phyloP scores from a whole-genome alignment of 2,797 vertebrate genomes.

The Eulemur coronatus region DNA sequence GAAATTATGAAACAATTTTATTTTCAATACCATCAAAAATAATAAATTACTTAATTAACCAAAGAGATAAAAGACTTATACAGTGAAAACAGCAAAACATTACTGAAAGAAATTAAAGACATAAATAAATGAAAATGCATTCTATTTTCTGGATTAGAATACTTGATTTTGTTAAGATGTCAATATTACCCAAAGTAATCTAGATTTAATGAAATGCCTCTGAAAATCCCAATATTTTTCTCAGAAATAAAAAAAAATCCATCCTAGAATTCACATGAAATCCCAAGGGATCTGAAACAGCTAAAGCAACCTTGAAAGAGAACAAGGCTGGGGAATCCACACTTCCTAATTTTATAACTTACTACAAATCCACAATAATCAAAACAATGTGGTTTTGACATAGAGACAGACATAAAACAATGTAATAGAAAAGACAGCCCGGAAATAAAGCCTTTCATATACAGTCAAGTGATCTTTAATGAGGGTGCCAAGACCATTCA shows the following conservation, averaged over 20 bases:
- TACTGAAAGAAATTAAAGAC: not conserved
- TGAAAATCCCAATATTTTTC: not conserved
- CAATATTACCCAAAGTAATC: not conserved
- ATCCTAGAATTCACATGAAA: not conserved
- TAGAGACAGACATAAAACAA: not conserved
- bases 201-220: not conserved
- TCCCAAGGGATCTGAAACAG: not conserved
- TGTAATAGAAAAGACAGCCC: not conserved
- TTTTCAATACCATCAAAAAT: not conserved
- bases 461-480: not conserved
- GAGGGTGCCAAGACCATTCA: not conserved
- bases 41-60: not conserved
- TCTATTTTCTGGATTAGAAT: not conserved
- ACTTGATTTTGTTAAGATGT: not conserved
- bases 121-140: not conserved
- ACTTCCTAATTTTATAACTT: not conserved
- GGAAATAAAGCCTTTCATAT: not conserved
- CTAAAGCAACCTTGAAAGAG: not conserved
- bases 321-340: not conserved
- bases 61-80: not conserved
- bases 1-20: not conserved
- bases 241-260: not conserved
- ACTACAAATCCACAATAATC: not conserved
- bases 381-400: not conserved
- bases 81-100: not conserved